Percentiles rank a stretch among this genome's conserved stretches.
Evolutionary conservation across 2,888 invertebrate species (phyloP).

Genomic region (Prionchulus punctatus): DNA sequence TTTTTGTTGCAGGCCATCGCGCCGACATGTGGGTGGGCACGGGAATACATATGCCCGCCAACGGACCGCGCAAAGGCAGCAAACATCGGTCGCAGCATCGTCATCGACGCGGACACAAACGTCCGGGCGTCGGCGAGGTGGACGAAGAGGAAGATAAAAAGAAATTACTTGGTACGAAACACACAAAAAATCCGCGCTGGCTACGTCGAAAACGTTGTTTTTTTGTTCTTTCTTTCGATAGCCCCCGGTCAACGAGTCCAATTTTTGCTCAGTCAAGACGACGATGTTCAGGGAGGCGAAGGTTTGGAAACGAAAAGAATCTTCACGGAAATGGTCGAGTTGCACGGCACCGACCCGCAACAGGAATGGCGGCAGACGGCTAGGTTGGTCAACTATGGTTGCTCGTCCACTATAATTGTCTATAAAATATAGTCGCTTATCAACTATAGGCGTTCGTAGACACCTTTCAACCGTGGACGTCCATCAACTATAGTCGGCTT

Average conservation of each 20-base stretch:
- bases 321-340: constrained; percentile 93
- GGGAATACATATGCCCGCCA: constrained; percentile 8
- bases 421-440: no score
- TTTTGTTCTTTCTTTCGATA: background rate
- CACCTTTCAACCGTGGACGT: no score
- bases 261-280: constrained; percentile 85
- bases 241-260: constrained; percentile 60
- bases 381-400: no score
- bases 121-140: background rate
- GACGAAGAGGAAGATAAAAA: constrained; percentile 3
- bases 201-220: background rate
- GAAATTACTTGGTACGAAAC: background rate
- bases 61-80: background rate
- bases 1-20: background rate
- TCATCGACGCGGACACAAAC: background rate
- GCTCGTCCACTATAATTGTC: no score
- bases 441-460: constrained; percentile 13
- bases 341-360: constrained; percentile 60
- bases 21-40: constrained; percentile 11
- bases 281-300: constrained; percentile 49
- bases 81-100: background rate
- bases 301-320: constrained; percentile 62
- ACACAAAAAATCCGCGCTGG: background rate
- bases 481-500: no score
- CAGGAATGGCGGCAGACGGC: constrained; percentile 98